phyloP scores from a whole-genome alignment of 2,888 invertebrate genomes.

The Anarsia innoxiella region DNA sequence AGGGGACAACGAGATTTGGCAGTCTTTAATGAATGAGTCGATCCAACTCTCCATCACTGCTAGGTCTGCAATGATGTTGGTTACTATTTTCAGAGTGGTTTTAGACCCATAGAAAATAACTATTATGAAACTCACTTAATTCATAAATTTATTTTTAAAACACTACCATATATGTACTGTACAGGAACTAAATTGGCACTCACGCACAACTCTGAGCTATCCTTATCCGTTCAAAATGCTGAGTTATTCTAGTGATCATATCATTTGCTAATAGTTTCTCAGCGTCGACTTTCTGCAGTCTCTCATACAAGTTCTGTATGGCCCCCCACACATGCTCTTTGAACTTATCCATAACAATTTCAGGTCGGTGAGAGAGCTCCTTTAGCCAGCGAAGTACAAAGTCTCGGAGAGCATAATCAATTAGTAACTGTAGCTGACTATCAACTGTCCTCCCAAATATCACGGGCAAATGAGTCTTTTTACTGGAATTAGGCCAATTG shows the following conservation, averaged over 20 bases:
- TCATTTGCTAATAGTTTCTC: conserved; percentile 88
- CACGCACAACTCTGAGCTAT: conserved; percentile 84
- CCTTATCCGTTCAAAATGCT: conserved; percentile 90
- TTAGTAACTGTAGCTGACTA: conserved; percentile 85
- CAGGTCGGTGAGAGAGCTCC: conserved; percentile 80
- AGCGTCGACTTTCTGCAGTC: conserved; percentile 84
- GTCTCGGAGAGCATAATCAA: conserved; percentile 86
- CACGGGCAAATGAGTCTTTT: conserved; percentile 79
- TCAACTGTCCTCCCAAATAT: conserved; percentile 90
- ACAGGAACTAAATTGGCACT: too few relatives aligned
- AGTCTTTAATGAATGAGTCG: too few relatives aligned
- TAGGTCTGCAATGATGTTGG: too few relatives aligned
- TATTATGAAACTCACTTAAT: not conserved
- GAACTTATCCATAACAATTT: conserved; percentile 77
- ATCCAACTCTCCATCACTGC: too few relatives aligned
- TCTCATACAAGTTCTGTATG: conserved; percentile 81
- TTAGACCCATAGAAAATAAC: too few relatives aligned
- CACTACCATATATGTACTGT: too few relatives aligned
- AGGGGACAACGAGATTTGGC: too few relatives aligned
- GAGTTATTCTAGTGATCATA: conserved; percentile 86
- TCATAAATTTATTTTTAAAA: not conserved
- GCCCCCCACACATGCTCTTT: conserved; percentile 90
- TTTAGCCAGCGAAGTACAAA: conserved; percentile 86
- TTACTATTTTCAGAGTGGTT: too few relatives aligned
- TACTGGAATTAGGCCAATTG: conserved; percentile 51